These are phyloP conservation scores for Telenomus remus DNA, from an alignment of 1,140 invertebrate species.

Conservation along the genomic window DNA sequence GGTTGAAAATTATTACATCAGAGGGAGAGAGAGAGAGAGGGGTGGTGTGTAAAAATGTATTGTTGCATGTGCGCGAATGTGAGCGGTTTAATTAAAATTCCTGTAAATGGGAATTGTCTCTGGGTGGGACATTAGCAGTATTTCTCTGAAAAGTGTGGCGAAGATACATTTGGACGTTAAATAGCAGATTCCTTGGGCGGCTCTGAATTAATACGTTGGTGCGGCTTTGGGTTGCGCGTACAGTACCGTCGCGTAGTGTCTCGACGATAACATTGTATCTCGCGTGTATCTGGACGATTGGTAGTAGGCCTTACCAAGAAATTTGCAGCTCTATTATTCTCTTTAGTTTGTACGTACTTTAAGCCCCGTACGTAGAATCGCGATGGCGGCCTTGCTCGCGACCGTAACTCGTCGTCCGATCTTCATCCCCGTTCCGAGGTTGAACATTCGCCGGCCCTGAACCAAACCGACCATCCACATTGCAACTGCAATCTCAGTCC, in stretches of 20 bases:
- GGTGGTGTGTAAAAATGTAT: not conserved
- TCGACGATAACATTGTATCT: slow-evolving; percentile 59
- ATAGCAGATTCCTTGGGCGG: slow-evolving; percentile 46
- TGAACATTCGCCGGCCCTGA: slow-evolving; percentile 65
- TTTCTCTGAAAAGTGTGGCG: slow-evolving; percentile 54
- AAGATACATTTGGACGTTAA: slow-evolving; percentile 56
- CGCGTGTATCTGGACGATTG: slow-evolving; percentile 59
- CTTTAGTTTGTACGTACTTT: slow-evolving; percentile 61
- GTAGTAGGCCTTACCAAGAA: slow-evolving; percentile 61
- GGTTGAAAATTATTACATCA: too few species aligned
- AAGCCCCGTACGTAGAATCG: slow-evolving; percentile 64
- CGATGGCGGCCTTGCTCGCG: slow-evolving; percentile 67
- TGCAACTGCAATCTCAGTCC: slow-evolving; percentile 61
- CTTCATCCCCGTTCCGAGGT: slow-evolving; percentile 58
- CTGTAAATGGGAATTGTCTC: slow-evolving; percentile 41
- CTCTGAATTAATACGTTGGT: slow-evolving; percentile 51
- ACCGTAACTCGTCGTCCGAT: slow-evolving; percentile 67
- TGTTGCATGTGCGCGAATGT: slow-evolving; percentile 44
- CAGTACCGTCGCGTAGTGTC: slow-evolving; percentile 48
- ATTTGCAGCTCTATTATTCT: slow-evolving; percentile 64
- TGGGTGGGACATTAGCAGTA: slow-evolving; percentile 45
- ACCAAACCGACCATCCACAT: slow-evolving; percentile 57
- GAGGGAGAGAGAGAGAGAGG: too few species aligned
- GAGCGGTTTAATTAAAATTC: slow-evolving; percentile 54
- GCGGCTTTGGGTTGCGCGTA: slow-evolving; percentile 41